Evolutionary conservation across 2,888 invertebrate species (phyloP), one percentile per base, ranked within the genome.

Genomic region (Craniophora ligustri): DNA sequence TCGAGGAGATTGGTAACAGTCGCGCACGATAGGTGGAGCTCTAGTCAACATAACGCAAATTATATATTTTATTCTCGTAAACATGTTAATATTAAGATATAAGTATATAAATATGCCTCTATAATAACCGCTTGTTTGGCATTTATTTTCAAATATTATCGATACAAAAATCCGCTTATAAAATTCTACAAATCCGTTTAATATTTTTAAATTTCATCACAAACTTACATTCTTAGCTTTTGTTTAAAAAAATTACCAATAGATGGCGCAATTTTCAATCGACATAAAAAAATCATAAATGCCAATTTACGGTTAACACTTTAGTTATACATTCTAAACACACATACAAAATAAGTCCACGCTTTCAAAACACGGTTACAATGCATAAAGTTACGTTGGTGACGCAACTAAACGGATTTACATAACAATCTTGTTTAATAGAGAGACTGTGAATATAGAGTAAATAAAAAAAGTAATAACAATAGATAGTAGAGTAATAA

Each of bases 1-100:
- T 76, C 81, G 80, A 78, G 80, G 76, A 82, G 69, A 79, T 38
- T 91, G 91, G 91, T 91, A 91, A 91, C 90, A 82, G 74, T 72
- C 66, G 69, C 67, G 74, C 71, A 75, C 78, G 72, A 32, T 66
- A 75, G 62, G 72, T 63, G 57, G 51, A 57, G 53, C 41, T 53
- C 64, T 44, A 65, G 38, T 58, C 60, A 72, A 71, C 55, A 58
- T 49, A 74, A 73, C 72, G 41, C 58, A 59, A 68, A 66, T 60
- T 66, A 68, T 65, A 73, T 74, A 68, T 68, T 71, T 72, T 31
- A 72, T 67, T 63, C 46, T 55, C 42, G 58, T 72, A 67, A 72
- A 69, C 59, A 61, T 69, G 68, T 69, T 68, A 72, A 55, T 68
- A 72, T 59, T 67, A 64, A 50, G 45, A 68, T 56, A 57, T 60